These are phyloP conservation scores for Microcaecilia unicolor DNA, from an alignment of 2,797 vertebrate genomes.

Conservation along the genomic window DNA sequence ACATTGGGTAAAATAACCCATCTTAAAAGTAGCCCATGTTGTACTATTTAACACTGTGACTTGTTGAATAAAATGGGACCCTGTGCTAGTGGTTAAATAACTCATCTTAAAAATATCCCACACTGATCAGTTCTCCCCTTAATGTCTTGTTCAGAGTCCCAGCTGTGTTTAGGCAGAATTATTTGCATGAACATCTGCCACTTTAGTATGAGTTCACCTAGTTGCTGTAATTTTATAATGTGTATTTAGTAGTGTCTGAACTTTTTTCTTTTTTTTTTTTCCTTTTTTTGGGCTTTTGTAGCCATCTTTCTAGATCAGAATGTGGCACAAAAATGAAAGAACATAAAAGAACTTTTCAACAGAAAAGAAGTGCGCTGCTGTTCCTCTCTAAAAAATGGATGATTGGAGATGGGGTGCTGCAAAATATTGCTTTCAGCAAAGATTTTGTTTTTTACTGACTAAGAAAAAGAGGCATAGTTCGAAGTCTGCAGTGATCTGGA, in stretches of 20 bases:
- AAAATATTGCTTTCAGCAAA: constrained; percentile 40
- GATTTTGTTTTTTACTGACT: constrained; percentile 29
- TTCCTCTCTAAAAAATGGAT: constrained; percentile 49
- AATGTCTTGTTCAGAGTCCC: no score
- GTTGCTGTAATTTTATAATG: no score
- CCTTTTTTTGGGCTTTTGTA: constrained; percentile 38
- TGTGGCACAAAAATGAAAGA: constrained; percentile 63
- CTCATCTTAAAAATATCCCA: no score
- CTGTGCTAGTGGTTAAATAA: no score
- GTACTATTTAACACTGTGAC: no score
- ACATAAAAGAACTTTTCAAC: constrained; percentile 40
- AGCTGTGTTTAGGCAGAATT: no score
- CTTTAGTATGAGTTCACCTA: no score
- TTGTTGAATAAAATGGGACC: no score
- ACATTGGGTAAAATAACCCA: no score
- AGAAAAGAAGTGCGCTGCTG: constrained; percentile 38
- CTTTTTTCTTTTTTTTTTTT: constrained; percentile 26
- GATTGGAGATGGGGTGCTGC: constrained; percentile 35
- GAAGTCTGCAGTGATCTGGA: constrained; percentile 3
- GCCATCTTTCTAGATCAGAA: constrained; percentile 49
- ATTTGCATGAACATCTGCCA: no score
- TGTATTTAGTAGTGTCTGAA: neutral
- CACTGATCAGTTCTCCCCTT: no score
- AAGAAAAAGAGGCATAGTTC: constrained; percentile 21
- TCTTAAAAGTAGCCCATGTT: no score